Evolutionary conservation across 2,888 invertebrate species (phyloP), one percentile per base, ranked within the genome.

Genomic region (Charanyca ferruginea): DNA sequence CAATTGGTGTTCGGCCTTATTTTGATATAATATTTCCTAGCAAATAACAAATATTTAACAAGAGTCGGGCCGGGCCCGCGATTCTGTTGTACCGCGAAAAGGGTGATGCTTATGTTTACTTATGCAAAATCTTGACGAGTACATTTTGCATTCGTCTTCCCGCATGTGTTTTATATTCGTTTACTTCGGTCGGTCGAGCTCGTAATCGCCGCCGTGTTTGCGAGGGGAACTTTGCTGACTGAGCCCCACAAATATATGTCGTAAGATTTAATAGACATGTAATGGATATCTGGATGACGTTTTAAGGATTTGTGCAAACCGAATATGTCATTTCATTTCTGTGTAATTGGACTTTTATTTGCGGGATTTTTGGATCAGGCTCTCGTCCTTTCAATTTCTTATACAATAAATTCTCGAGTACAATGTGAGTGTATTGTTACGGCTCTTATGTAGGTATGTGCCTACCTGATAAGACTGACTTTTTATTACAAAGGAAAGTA

Each of bases 211-310:
- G 93, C 92, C 88, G 87, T 95, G 94, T 94, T 95, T 95, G 94
- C 95, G 90, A 94, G 95, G 94, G 95, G 94, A 92, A 86, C 90
- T 86, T 88, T 93, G 94, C 93, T 94, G 94, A 94, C 94, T 87
- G 90, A 88, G 92, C 94, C 94, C 93, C 93, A 92, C 95, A 92
- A 94, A 94, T 95, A 95, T 95, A 94, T 95, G 95, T 95, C 95
- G 94, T 95, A 93, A 95, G 95, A 95, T 95, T 95, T 95, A 95
- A 95, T 95, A 95, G 94, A 95, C 94, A 95, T 95, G 95, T 95
- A 95, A 95, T 95, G 94, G 95, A 95, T 95, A 95, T 95, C 95
- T 94, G 94, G 94, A 95, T 95, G 95, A 95, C 95, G 92, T 93
- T 95, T 95, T 95, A 95, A 95, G 95, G 95, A 95, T 95, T 95